Conservation (phyloP, 2,888 invertebrate species). For the Ophion ellenae region DNA sequence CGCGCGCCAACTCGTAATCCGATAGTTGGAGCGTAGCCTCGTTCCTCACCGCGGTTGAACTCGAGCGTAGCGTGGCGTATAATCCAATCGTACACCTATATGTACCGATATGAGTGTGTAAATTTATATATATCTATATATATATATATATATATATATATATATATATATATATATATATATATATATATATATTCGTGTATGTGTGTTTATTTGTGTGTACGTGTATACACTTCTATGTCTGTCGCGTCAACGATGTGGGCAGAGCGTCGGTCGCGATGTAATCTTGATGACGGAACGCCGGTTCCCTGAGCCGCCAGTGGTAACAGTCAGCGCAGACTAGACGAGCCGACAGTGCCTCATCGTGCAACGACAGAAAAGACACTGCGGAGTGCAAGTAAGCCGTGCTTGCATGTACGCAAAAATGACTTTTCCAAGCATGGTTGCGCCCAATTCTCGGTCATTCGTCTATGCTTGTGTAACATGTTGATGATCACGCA, state of each 20-base stretch:
- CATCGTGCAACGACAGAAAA: conserved; percentile 28
- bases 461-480: not conserved
- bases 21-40: conserved; percentile 53
- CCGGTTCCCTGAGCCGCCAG: conserved; percentile 21
- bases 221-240: not conserved
- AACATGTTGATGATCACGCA: not conserved
- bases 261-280: conserved; percentile 36
- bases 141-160: not conserved
- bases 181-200: not conserved
- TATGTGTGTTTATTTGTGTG: not conserved
- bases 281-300: conserved; percentile 25
- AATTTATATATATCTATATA: conserved; percentile 6
- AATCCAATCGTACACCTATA: conserved; percentile 23
- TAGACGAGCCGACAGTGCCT: conserved; percentile 2
- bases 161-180: conserved; percentile 4
- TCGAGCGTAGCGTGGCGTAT: conserved; percentile 33
- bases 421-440: conserved; percentile 4
- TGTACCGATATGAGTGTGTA: not conserved
- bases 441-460: not conserved
- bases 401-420: not conserved
- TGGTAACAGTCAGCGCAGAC: conserved; percentile 35
- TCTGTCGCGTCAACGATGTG: conserved; percentile 22
- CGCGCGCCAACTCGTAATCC: conserved; percentile 61
- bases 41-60: conserved; percentile 37
- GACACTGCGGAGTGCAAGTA: not conserved